These are phyloP conservation scores for Tetramorium bicarinatum DNA, from an alignment of 2,888 invertebrate species.

Conservation along the genomic window DNA sequence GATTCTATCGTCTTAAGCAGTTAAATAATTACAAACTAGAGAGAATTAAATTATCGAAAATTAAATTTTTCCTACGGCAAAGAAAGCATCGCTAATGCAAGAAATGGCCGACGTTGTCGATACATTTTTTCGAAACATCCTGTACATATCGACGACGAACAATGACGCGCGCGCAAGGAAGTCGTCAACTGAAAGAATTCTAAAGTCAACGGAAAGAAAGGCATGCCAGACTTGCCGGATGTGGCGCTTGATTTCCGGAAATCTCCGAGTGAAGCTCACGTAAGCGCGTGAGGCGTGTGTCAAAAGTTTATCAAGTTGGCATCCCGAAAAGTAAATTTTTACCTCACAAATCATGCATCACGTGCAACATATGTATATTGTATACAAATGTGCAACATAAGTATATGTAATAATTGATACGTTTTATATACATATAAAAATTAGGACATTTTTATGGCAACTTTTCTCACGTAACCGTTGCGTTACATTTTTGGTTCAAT, in stretches of 20 bases:
- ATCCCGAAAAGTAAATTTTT: too few species aligned
- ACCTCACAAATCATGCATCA: too few species aligned
- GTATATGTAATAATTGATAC: background rate
- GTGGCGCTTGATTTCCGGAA: constrained; percentile 74
- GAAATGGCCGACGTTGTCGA: background rate
- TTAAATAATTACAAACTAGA: background rate
- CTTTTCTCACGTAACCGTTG: background rate
- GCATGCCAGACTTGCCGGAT: constrained; percentile 71
- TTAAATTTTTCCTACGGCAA: background rate
- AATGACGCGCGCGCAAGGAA: constrained; percentile 22
- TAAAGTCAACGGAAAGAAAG: constrained; percentile 56
- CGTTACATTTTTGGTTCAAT: background rate
- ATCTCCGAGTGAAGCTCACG: constrained; percentile 26
- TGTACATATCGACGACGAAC: background rate
- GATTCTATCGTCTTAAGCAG: background rate
- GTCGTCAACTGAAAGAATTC: constrained; percentile 11
- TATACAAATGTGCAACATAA: background rate
- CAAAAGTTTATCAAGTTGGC: background rate
- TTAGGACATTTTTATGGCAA: background rate
- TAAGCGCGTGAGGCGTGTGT: background rate
- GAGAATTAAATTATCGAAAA: background rate
- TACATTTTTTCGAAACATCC: background rate
- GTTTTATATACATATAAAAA: background rate
- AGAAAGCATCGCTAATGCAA: background rate
- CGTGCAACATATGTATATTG: too few species aligned